Base-by-base conservation (phyloP, 2,113 vertebrate genomes). In the Pseudopodoces humilis region DNA sequence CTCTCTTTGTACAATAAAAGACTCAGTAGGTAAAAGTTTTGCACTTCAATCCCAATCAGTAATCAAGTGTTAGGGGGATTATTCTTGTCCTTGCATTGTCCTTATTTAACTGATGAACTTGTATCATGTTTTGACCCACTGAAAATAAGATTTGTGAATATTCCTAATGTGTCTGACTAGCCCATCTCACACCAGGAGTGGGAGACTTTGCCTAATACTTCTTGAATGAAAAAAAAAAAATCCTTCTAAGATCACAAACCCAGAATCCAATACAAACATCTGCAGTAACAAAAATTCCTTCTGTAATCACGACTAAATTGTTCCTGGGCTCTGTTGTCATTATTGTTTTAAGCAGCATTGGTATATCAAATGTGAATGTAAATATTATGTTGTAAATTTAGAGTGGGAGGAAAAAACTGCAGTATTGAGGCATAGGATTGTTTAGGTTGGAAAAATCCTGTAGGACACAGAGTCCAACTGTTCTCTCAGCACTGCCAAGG, bases 191-290 rank as follows among this genome's bases (percentile, higher is more conserved):
- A 49, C 55, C 15, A 65, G 39, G 39, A 7, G 74, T 75, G 76
- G 18, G 27, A 90, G 74, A 49, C 56, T 71, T 79, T 77, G 43
- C 72, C 20, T 3, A 25, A 43, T 94, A 10, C 33, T 83, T 83
- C 89, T 78, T 74, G 41, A 50, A 39, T 59, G 56, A 77, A 21
- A n/a, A 82, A 78, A 81, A 90, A 90, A 59, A 64, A 78, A 15
- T 28, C 59, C 80, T 49, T 80, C 63, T 53, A 81, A 62, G 80
- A 86, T 74, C 68, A 92, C 72, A 95, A 91, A 75, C 13, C 28
- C 58, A 35, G 78, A 86, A 70, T 94, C 86, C 89, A 88, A 63
- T 9, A 30, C 83, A 95, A 90, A 96, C 64, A 84, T 89, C 93
- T 83, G 62, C 80, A 74, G 69, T 69, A 78, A 67, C 56, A 72